Base-by-base conservation (phyloP, 1,140 invertebrate genomes). In the Heterodera carotae region DNA sequence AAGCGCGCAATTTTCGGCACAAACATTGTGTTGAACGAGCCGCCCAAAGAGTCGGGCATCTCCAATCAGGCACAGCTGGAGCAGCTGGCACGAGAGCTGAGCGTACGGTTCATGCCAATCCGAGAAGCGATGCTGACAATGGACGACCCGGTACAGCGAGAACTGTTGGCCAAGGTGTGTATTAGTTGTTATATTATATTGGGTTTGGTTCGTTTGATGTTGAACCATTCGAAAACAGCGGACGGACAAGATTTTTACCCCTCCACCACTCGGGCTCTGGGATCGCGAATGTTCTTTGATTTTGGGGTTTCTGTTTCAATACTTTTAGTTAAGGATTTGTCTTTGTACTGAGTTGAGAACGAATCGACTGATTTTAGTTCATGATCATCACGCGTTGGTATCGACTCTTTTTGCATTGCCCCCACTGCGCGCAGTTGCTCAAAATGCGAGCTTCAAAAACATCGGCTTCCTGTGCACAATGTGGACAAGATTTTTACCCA, bases 71-170 rank as follows among this genome's bases (percentile, higher is more conserved):
- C 27, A 22, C 29, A 67, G 22, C 34, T 34, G 39, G 64, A 59
- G 43, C 39, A 84, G 22, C 69, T 82, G 36, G 83, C 71, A 25
- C 33, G 27, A 29, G 39, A 53, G 3, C 66, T 85, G n/a, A 82
- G 84, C 62, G 86, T 83, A n/a, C n/a, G 77, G 0, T 87, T 85
- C 60, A 71, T 87, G 22, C 79, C 79, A 27, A 76, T 86, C 8
- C 60, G 86, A 67, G 39, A 75, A 59, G 84, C 84, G 4, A 86
- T 88, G 86, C 56, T 86, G 27, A 86, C 78, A 27, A 69, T 85
- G 62, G 29, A 12, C 33, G 72, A 72, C 22, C 81, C 87, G 53
- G 22, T 80, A 33, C 66, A 85, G 22, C 72, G 82, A 25, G 78
- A 80, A 68, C 69, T 60, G 31, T 43, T 84, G 36, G 81, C 82